A percentile compares a stretch with the other conserved stretches of the same genome.
Evolutionary conservation across 2,888 invertebrate genomes (phyloP).

Genomic region (Nipponacmea schrenckii): DNA sequence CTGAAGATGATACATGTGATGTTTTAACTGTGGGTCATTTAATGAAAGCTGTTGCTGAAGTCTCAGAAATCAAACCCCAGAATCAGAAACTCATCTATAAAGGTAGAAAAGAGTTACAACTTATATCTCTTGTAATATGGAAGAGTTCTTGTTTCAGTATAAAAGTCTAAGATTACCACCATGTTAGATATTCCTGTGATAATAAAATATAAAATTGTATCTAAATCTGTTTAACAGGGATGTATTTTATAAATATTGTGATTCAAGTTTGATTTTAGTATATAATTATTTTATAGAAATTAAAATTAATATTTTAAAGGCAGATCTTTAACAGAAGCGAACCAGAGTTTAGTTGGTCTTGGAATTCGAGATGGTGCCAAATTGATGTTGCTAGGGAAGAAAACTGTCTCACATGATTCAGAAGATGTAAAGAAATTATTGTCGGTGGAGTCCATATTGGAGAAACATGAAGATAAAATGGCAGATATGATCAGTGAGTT

Average conservation of each 20-base stretch:
- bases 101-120: slow-evolving; percentile 30
- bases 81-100: slow-evolving; percentile 47
- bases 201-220: too few species aligned
- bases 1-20: slow-evolving; percentile 34
- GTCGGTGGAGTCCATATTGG: slow-evolving; percentile 34
- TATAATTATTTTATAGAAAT: too few species aligned
- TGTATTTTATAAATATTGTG: too few species aligned
- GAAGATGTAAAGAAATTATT: slow-evolving; percentile 34
- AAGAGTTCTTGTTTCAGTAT: background rate
- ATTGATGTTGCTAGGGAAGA: slow-evolving; percentile 52
- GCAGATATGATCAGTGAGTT: slow-evolving; percentile 44
- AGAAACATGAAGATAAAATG: slow-evolving; percentile 37
- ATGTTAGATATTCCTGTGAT: too few species aligned
- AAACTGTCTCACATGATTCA: slow-evolving; percentile 41
- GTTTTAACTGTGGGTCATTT: slow-evolving; percentile 45
- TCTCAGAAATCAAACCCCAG: slow-evolving; percentile 39
- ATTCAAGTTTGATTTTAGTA: too few species aligned
- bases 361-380: slow-evolving; percentile 46
- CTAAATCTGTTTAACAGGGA: too few species aligned
- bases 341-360: slow-evolving; percentile 32
- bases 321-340: slow-evolving; percentile 41
- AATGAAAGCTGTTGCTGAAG: slow-evolving; percentile 32
- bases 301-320: slow-evolving; percentile 26
- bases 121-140: too few species aligned
- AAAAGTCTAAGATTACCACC: background rate